phyloP scores from a whole-genome alignment of 2,888 invertebrate species.

The Conistra vaccinii region DNA sequence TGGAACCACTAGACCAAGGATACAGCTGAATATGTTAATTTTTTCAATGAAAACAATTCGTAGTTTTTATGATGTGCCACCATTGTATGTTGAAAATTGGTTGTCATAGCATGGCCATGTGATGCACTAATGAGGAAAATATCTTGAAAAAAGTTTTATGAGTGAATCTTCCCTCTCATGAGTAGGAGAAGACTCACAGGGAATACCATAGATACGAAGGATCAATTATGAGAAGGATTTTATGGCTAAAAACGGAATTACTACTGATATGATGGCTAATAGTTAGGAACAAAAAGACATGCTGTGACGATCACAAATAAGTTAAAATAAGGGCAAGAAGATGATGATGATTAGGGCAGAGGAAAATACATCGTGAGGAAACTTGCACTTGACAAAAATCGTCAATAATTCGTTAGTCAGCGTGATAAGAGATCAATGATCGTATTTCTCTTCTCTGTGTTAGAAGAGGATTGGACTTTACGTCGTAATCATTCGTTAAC shows the following conservation, averaged over 20 bases:
- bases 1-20: too few species aligned
- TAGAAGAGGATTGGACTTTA: neutral
- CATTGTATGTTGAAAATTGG: neutral
- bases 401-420: neutral
- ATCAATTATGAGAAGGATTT: neutral
- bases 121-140: neutral
- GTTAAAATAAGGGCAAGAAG: neutral
- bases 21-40: neutral
- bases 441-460: neutral
- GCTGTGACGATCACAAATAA: neutral
- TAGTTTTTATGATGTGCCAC: neutral
- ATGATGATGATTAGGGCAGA: neutral
- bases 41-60: neutral
- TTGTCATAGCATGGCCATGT: neutral
- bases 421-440: neutral
- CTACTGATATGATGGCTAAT: neutral
- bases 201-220: neutral
- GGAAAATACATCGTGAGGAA: neutral
- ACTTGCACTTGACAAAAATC: neutral
- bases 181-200: neutral
- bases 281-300: neutral
- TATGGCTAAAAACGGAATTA: neutral
- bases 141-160: neutral
- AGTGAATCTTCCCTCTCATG: neutral
- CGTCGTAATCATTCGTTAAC: neutral